phyloP scores from a whole-genome alignment of 2,888 invertebrate genomes.

The Drosophila peninsularis region DNA sequence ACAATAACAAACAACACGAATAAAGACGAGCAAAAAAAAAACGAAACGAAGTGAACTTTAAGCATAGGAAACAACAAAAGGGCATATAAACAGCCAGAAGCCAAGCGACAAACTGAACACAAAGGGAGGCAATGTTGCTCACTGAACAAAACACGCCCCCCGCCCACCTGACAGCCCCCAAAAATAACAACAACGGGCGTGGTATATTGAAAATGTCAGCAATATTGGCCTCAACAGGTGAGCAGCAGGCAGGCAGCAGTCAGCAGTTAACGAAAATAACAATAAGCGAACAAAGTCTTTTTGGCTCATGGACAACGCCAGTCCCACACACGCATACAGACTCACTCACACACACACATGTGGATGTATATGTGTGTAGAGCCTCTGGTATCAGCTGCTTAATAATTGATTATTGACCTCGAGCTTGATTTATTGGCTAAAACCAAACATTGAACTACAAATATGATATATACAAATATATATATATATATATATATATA shows the following conservation, averaged over 20 bases:
- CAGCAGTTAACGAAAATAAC: conserved; percentile 11
- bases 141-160: neutral
- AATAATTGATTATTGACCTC: conserved; percentile 72
- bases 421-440: conserved; percentile 69
- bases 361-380: neutral
- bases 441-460: conserved; percentile 19
- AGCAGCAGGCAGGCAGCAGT: conserved; percentile 36
- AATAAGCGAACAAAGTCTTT: conserved; percentile 6
- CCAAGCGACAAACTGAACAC: conserved; percentile 24
- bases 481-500: neutral
- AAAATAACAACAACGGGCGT: conserved; percentile 22
- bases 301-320: conserved; percentile 14
- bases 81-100: conserved; percentile 26
- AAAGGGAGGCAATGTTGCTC: neutral
- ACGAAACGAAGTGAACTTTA: neutral
- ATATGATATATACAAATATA: neutral
- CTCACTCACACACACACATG: conserved; percentile 1
- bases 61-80: conserved; percentile 18
- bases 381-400: conserved; percentile 37
- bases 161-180: conserved; percentile 4
- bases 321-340: conserved; percentile 1
- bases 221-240: conserved; percentile 71
- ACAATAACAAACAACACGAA: conserved; percentile 18
- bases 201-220: conserved; percentile 53
- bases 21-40: conserved; percentile 7